Base-by-base conservation (phyloP, 2,113 vertebrate genomes). In the Oncorhynchus kisutch region DNA sequence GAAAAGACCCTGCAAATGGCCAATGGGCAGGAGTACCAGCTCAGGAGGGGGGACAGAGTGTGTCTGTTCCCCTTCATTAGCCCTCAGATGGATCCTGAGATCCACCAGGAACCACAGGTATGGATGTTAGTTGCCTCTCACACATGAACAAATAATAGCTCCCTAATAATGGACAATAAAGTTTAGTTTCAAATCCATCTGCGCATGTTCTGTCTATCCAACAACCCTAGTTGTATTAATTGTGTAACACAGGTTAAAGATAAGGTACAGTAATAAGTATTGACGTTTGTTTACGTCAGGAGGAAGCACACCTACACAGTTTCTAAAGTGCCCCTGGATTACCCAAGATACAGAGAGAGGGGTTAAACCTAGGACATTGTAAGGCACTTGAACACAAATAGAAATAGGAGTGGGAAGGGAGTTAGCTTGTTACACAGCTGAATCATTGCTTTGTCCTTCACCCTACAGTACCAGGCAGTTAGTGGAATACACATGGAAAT, bases 71-170 rank as follows among this genome's bases (percentile, higher is more conserved):
- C 95, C 12, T 95, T 94, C 82, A 83, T 91, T 81, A 96, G 95
- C 85, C 95, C 96, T 64, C 96, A 97, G 74, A 97, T 90, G 94
- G 96, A 97, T 83, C 93, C 95, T 0, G 95, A 96, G 76, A 90
- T 97, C 81, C 82, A 96, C 87, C 78, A 87, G 0, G 92, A 96
- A 59, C 95, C 95, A 1, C 92, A 96, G 95, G 96, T 96, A 90
- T 11, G 80, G 16, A 16, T 54, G 13, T 54, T 4, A 14, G 3
- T 18, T 54, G 14, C 51, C 51, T 54, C 51, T 54, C 59, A 62
- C 59, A 24, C n/a, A 62, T 62, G 13, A 22, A 62, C n/a, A 22
- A 54, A 16, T 16, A 54, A 54, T 54, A 11, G 39, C 39, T 45
- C 39, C 39, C 39, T 45, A 54, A 54, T 54, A 54, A 54, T 54